Evolutionary conservation across 2,797 vertebrate genomes (phyloP), one percentile per base, ranked within the genome.

Genomic region (Clarias platycephalus): DNA sequence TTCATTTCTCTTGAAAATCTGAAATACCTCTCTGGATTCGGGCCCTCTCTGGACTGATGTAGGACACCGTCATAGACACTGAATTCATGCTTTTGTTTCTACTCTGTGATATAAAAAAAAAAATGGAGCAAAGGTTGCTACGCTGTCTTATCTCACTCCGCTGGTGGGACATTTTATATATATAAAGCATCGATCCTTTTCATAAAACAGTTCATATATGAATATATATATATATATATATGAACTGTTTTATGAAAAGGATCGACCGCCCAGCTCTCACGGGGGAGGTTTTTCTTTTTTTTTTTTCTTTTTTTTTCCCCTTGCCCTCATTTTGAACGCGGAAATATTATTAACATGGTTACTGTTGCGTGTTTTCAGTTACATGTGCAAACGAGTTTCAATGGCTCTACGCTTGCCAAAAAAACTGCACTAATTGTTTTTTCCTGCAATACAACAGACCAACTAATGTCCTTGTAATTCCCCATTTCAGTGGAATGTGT

Each of bases 361-460:
- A 83, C 88, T 87, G 87, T 90, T 83, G 86, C 86, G 78, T 90
- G 89, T 91, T 93, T 91, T 89, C 84, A 91, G 90, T 92, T 90
- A 91, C 88, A 72, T 82, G 81, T 87, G 87, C 89, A 89, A 88
- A 85, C 63, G 62, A 74, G 83, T 88, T 92, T 91, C 88, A 92
- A 86, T 90, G 85, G 90, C 66, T n/a, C 80, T 37, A 78, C 63
- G 82, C 84, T 77, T 90, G 90, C 91, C 90, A 92, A 90, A 89
- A 49, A 89, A 87, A 87, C 84, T 44, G 55, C 81, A 86, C 76
- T 88, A 71, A 85, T 85, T 90, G 86, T 92, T 90, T 91, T 89
- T 86, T 70, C 81, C 84, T 71, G 28, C 78, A 55, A 86, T 88
- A 80, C 87, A 90, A 89, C 90, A 86, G 24, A 76, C 82, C 64